A percentile compares a stretch with the other conserved stretches of the same genome.
Conservation (phyloP, 2,888 invertebrate genomes). For the Ormyrus thymus region DNA sequence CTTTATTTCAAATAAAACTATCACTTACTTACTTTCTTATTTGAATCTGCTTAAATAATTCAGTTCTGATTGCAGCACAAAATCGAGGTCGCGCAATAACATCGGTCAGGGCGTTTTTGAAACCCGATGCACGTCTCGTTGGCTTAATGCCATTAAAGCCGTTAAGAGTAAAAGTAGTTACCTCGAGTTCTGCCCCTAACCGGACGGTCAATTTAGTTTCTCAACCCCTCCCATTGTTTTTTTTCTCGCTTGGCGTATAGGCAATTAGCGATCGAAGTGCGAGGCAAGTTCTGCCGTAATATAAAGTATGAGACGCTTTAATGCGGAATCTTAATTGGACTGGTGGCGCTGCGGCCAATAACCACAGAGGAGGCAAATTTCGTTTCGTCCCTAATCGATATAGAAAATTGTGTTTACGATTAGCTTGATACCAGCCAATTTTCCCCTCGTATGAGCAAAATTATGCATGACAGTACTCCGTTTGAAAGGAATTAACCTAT, state of each 20-base stretch:
- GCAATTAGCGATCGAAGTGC: constrained; percentile 25
- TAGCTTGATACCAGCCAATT: not conserved
- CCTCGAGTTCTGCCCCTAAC: not conserved
- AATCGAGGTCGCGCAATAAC: not conserved
- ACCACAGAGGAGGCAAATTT: not conserved
- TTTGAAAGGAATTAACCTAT: too few relatives aligned
- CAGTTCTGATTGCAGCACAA: not conserved
- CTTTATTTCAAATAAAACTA: too few relatives aligned
- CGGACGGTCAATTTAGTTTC: not conserved
- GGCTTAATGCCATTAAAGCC: constrained; percentile 13
- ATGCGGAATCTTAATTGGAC: constrained; percentile 31
- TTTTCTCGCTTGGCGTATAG: not conserved
- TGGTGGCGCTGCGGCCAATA: not conserved
- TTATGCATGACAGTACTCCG: too few relatives aligned
- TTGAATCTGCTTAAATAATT: not conserved
- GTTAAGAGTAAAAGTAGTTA: constrained; percentile 16
- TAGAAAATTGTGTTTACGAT: constrained; percentile 26
- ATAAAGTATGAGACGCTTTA: constrained; percentile 26
- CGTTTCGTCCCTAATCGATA: constrained; percentile 34
- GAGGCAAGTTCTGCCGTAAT: not conserved
- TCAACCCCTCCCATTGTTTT: not conserved
- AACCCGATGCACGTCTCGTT: constrained; percentile 10
- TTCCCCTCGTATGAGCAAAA: too few relatives aligned
- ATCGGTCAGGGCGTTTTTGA: not conserved
- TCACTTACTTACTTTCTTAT: not conserved